These are phyloP conservation scores for Hylaeus anthracinus DNA, from an alignment of 1,140 invertebrate genomes.

Conservation along the genomic window DNA sequence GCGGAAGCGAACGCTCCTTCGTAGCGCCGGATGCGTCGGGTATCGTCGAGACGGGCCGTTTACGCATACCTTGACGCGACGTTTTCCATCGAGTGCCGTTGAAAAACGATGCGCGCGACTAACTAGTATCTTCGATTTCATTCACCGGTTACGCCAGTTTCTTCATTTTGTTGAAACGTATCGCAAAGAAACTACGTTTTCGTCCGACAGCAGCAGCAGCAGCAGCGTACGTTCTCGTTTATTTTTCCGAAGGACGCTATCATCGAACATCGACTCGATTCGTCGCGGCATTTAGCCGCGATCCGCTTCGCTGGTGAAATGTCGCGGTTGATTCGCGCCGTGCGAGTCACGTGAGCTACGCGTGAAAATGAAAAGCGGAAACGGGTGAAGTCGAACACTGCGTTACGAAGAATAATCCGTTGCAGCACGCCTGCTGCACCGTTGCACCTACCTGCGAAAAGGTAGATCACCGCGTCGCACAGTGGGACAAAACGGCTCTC, in stretches of 20 bases:
- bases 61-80: conserved; percentile 21
- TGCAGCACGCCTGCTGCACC: conserved; percentile 5
- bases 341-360: background rate
- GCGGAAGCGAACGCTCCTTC: conserved; percentile 4
- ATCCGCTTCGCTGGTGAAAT: conserved; percentile 32
- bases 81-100: background rate
- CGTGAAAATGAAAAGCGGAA: conserved; percentile 36
- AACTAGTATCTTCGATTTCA: background rate
- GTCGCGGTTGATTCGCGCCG: conserved; percentile 33
- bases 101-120: background rate
- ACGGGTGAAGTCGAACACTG: background rate
- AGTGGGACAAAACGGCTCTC: no score
- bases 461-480: no score
- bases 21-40: conserved; percentile 7
- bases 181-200: no score
- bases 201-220: no score
- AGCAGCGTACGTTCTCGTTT: background rate
- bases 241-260: background rate
- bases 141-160: conserved; percentile 20
- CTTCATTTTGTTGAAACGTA: no score
- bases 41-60: background rate
- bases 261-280: conserved; percentile 10
- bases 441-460: conserved; percentile 1
- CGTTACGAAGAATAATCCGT: conserved; percentile 14
- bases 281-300: conserved; percentile 44